Base-by-base conservation (phyloP, 2,888 invertebrate species). In the Malthinus seriepunctatus region DNA sequence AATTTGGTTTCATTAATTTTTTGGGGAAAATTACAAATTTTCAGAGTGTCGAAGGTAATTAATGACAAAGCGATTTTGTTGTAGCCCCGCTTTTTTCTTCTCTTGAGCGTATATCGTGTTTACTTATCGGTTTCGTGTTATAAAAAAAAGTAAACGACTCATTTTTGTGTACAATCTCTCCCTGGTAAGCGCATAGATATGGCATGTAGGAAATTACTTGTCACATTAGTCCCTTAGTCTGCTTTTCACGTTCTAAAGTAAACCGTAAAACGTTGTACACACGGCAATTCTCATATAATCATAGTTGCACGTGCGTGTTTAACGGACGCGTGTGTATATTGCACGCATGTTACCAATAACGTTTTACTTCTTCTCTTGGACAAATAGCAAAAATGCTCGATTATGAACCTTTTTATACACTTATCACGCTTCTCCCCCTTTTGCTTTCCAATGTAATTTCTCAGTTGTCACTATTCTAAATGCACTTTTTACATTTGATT, bases 171-270 rank as follows among this genome's bases (percentile, higher is more conserved):
- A 60, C 44, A 60, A 60, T 51, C 47, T 60, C 48, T 49, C 53
- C 45, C 37, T 8, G 23, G 46, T 44, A 58, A 58, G 61, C 50
- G 46, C 14, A 34, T 44, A 59, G 59, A 62, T 64, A 64, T 59
- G 60, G 61, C 63, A 60, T 59, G 58, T 58, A 64, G 63, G 60
- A 64, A 64, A 64, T 64, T 64, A 64, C 64, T 63, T 61, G 64
- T 61, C 63, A 63, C 61, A 64, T 64, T 63, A 64, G 60, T 52
- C 56, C 60, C 56, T 51, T 32, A 47, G 52, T 49, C 55, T 11
- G 50, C 51, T 48, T 54, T 54, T 45, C 45, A 37, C 32, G 39
- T 23, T 51, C 38, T 46, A 56, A 52, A 61, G 44, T 56, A 47
- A 56, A 50, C 56, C 56, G 46, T 54, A 60, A 60, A 56, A 48